phyloP scores from a whole-genome alignment of 2,113 vertebrate genomes.

The Pipa parva region DNA sequence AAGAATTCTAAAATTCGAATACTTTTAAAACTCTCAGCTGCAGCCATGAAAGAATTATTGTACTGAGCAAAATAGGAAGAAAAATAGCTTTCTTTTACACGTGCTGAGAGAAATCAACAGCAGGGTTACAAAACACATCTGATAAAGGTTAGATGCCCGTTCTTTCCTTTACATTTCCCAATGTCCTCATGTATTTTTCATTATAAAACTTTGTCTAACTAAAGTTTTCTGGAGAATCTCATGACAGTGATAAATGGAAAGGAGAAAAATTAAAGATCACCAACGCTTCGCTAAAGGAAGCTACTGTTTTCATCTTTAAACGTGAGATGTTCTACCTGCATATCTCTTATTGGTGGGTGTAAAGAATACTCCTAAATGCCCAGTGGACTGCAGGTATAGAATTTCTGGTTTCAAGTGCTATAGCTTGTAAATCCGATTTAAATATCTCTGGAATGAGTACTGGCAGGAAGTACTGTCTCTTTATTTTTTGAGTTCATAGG shows the following conservation, averaged over 20 bases:
- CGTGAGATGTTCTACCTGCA: too few species aligned
- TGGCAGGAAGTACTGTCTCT: too few species aligned
- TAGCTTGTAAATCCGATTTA: too few species aligned
- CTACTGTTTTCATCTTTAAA: too few species aligned
- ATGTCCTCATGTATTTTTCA: slow-evolving; percentile 24
- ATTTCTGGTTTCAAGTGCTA: too few species aligned
- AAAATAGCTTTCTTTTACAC: not conserved
- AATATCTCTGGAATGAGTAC: too few species aligned
- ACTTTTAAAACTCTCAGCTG: not conserved
- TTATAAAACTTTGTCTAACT: slow-evolving; percentile 3
- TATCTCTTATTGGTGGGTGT: too few species aligned
- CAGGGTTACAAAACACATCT: slow-evolving; percentile 16
- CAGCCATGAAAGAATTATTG: not conserved
- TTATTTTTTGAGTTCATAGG: too few species aligned
- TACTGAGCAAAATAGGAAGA: not conserved
- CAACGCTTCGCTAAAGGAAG: too few species aligned
- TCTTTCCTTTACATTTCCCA: slow-evolving; percentile 2
- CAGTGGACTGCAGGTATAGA: too few species aligned
- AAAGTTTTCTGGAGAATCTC: not conserved
- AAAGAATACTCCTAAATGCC: too few species aligned
- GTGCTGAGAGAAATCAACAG: not conserved
- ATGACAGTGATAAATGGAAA: not conserved
- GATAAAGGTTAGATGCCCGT: slow-evolving; percentile 8
- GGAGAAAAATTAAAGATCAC: not conserved
- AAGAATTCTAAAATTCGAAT: not conserved